Conservation (phyloP, 1,140 invertebrate species). For the Orius insidiosus region DNA sequence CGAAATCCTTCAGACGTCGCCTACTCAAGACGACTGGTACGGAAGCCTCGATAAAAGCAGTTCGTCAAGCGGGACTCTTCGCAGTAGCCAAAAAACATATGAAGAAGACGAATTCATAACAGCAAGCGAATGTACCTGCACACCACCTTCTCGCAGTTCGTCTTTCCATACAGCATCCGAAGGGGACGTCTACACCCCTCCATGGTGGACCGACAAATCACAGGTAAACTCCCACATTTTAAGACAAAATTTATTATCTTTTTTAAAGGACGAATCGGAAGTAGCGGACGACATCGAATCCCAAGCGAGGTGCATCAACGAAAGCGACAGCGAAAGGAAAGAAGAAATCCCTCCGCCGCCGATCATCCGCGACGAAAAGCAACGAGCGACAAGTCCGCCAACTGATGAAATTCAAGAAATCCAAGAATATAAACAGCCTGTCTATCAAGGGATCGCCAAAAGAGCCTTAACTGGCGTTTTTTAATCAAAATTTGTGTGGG, state of each 20-base stretch:
- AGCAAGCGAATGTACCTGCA: conserved; percentile 46
- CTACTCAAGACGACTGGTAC: conserved; percentile 18
- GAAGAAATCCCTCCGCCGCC: not conserved
- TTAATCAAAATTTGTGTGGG: too few species aligned
- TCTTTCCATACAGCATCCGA: conserved; percentile 48
- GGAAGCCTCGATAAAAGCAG: conserved; percentile 13
- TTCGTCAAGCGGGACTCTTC: not conserved
- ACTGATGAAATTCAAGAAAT: not conserved
- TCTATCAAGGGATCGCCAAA: conserved; percentile 14
- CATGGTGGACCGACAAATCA: conserved; percentile 23
- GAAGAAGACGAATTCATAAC: conserved; percentile 24
- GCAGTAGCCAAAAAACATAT: conserved; percentile 2
- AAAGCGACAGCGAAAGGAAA: conserved; percentile 3
- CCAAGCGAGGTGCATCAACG: not conserved
- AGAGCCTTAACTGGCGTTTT: conserved; percentile 14
- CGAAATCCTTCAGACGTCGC: conserved; percentile 17
- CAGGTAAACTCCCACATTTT: not conserved
- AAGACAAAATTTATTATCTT: too few species aligned
- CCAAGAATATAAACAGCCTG: conserved; percentile 6
- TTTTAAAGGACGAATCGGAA: not conserved
- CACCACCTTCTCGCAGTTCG: conserved; percentile 41
- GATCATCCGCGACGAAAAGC: not conserved
- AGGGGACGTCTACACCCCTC: conserved; percentile 34
- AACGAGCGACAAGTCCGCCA: not conserved
- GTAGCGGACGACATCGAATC: not conserved